Percentiles rank a stretch among this genome's conserved stretches.
These are phyloP conservation scores for Arbacia lixula DNA, from an alignment of 53 echinoderm and acorn worm genomes.

Conservation along the genomic window DNA sequence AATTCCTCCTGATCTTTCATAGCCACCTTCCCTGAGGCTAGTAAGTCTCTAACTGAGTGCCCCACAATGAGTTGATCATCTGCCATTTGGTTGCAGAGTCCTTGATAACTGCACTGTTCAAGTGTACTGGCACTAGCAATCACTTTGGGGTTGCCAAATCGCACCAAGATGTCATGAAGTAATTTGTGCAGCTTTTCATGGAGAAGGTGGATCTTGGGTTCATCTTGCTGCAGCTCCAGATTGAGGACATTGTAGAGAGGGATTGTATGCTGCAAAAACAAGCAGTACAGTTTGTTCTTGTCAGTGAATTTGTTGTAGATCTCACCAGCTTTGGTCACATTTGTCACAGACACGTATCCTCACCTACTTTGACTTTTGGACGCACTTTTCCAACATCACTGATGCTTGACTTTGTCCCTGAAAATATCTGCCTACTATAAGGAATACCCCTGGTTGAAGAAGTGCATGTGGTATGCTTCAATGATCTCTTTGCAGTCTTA, in stretches of 20 bases:
- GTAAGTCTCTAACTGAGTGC: slow-evolving; percentile 39
- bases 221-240: slow-evolving; percentile 29
- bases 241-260: slow-evolving; percentile 30
- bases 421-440: slow-evolving; percentile 16
- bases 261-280: slow-evolving; percentile 28
- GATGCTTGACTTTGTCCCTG: slow-evolving; percentile 48
- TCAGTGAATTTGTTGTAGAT: not conserved
- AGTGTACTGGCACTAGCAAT: not conserved
- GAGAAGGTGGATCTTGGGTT: slow-evolving; percentile 39
- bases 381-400: slow-evolving; percentile 46
- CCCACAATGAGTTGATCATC: slow-evolving; percentile 25
- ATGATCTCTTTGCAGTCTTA: too few species aligned
- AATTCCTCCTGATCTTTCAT: slow-evolving; percentile 40
- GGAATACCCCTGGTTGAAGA: slow-evolving; percentile 19
- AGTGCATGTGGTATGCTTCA: too few species aligned
- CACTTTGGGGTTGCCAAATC: slow-evolving; percentile 27
- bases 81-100: not conserved
- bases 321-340: not conserved
- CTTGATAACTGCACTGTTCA: not conserved
- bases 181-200: slow-evolving; percentile 13
- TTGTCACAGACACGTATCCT: slow-evolving; percentile 19
- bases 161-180: slow-evolving; percentile 1
- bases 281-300: slow-evolving; percentile 6
- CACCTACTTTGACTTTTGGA: slow-evolving; percentile 51
- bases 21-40: slow-evolving; percentile 31